Evolutionary conservation across 2,797 vertebrate genomes (phyloP), one percentile per base, ranked within the genome.

Genomic region (Eulemur coronatus): DNA sequence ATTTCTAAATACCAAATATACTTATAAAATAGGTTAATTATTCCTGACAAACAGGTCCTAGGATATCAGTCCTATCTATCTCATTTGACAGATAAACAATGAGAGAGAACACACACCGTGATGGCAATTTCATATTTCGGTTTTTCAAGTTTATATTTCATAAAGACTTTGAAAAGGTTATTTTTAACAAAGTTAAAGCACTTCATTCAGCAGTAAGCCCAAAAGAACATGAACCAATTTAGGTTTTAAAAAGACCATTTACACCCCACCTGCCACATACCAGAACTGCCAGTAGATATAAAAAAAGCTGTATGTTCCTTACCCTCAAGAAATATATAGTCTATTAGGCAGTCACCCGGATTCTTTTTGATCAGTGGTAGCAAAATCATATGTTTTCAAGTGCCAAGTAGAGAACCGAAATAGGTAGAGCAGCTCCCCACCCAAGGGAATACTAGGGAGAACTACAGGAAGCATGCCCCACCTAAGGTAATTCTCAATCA

Each of bases 131-230:
- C 35, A 82, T 52, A 76, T 35, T 79, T 18, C 2, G 90, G 76
- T 73, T 85, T 95, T 97, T 79, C 76, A 79, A 94, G 70, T 81
- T 91, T 70, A 43, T 86, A 20, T 86, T 92, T 89, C 67, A 93
- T n/a, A 69, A 80, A 95, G 26, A 72, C 33, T 94, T 90, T 75
- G 72, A 89, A 94, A 96, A 76, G 35, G 26, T 95, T 89, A 87
- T 84, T 95, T 91, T 94, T 89, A 61, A 92, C 63, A 89, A 96
- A 95, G 43, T 88, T 93, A 85, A 96, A 96, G 57, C n/a, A 67
- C 63, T 82, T 96, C 11, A 81, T 33, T 86, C 84, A 89, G 46
- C 57, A 93, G 30, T 91, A 94, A 69, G 24, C 26, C 57, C 85
- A 73, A 70, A 81, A 91, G 86, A 95, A 94, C 41, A 95, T 22